Evolutionary conservation across 2,797 vertebrate genomes (phyloP).

Genomic region (Liparis tanakae): DNA sequence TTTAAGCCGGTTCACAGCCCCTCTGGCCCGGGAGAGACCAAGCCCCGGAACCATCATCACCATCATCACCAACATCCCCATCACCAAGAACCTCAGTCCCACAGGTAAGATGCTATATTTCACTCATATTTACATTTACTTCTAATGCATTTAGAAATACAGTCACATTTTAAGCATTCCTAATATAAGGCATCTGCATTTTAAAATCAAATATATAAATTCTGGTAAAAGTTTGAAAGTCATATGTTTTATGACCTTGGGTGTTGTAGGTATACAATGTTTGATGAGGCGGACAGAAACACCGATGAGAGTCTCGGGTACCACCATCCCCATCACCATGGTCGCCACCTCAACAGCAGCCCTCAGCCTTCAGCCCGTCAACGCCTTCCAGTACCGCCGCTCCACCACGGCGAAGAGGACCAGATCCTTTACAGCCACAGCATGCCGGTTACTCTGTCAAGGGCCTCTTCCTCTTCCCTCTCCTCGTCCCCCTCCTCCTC

Average conservation of each 20-base stretch:
- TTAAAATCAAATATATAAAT: neutral
- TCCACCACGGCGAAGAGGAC: constrained; percentile 52
- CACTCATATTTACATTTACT: neutral
- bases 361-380: constrained; percentile 40
- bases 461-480: constrained; percentile 79
- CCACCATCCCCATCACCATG: constrained; percentile 45
- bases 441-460: constrained; percentile 64
- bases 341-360: constrained; percentile 41
- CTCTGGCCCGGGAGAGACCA: constrained; percentile 63
- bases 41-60: constrained; percentile 52
- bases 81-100: constrained; percentile 57
- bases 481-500: constrained; percentile 74
- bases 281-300: constrained; percentile 62
- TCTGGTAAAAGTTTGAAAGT: neutral
- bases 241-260: neutral
- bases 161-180: neutral
- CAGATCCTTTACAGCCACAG: constrained; percentile 57
- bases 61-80: constrained; percentile 29
- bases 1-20: constrained; percentile 80
- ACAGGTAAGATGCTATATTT: constrained; percentile 60
- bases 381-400: constrained; percentile 35
- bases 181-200: neutral
- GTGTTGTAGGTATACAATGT: constrained; percentile 60
- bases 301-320: constrained; percentile 58
- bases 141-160: neutral